These are phyloP conservation scores for Drosophila oshimai DNA, from an alignment of 1,140 invertebrate genomes.

Conservation along the genomic window DNA sequence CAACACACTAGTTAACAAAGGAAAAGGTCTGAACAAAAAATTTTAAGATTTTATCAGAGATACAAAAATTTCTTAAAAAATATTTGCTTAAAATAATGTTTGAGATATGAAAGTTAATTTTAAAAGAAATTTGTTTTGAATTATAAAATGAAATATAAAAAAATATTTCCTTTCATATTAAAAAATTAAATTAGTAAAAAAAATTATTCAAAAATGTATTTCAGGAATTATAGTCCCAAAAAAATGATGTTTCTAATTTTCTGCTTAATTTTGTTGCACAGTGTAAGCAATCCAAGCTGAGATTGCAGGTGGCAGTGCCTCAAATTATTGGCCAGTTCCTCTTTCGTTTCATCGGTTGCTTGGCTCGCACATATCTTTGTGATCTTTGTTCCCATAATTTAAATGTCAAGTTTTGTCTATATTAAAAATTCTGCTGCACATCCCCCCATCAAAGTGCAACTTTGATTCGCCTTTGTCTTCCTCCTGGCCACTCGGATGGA, in stretches of 20 bases:
- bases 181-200: too few species aligned
- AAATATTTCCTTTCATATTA: too few species aligned
- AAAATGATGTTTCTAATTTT: conserved; percentile 4
- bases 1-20: conserved; percentile 3
- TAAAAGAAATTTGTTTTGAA: too few species aligned
- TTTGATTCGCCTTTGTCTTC: conserved; percentile 24
- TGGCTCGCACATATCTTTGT: conserved; percentile 35
- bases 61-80: too few species aligned
- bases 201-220: too few species aligned
- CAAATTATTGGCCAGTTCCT: conserved; percentile 53
- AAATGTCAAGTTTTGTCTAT: conserved; percentile 78
- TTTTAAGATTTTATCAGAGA: background rate
- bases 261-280: background rate
- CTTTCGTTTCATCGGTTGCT: background rate
- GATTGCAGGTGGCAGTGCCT: conserved; percentile 54
- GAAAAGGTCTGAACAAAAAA: too few species aligned
- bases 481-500: conserved; percentile 15
- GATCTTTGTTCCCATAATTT: conserved; percentile 74
- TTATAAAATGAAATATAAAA: too few species aligned
- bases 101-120: too few species aligned
- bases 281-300: conserved; percentile 3
- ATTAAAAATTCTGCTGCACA: conserved; percentile 61
- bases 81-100: too few species aligned
- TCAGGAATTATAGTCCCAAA: too few species aligned
- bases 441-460: background rate